These are phyloP conservation scores for Epirrhoe tristata DNA, from an alignment of 2,888 invertebrate genomes.

Conservation along the genomic window DNA sequence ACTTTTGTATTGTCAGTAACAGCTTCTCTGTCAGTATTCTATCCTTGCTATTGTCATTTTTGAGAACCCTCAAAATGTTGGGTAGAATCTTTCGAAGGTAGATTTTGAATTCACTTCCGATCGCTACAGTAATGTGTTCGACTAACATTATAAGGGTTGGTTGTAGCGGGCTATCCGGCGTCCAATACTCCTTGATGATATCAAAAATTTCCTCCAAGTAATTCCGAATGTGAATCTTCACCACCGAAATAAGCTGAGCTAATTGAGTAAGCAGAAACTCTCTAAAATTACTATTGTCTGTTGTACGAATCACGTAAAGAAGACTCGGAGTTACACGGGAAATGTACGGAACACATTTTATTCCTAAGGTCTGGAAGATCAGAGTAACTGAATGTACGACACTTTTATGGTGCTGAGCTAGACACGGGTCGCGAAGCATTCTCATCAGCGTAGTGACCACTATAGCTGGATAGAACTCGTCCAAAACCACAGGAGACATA, in stretches of 20 bases:
- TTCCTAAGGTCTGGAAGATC: constrained; percentile 97
- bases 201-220: constrained; percentile 98
- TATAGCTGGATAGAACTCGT: constrained; percentile 99
- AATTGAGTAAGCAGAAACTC: constrained; percentile 98
- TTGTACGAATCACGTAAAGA: constrained; percentile 94
- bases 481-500: constrained; percentile 94
- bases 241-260: constrained; percentile 96
- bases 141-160: constrained; percentile 95
- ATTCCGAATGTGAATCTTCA: constrained; percentile 97
- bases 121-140: constrained; percentile 96
- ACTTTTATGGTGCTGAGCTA: constrained; percentile 96
- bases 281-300: constrained; percentile 91
- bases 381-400: constrained; percentile 98
- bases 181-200: constrained; percentile 97
- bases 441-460: constrained; percentile 98
- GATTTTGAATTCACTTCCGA: constrained; percentile 98
- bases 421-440: constrained; percentile 95
- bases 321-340: constrained; percentile 95
- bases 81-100: constrained; percentile 97
- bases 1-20: constrained; percentile 94
- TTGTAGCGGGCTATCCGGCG: constrained; percentile 92
- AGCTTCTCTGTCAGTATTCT: constrained; percentile 93
- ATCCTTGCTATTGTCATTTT: constrained; percentile 95
- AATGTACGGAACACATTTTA: constrained; percentile 96
- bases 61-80: constrained; percentile 95